Evolutionary conservation across 1,140 invertebrate species (phyloP).

Genomic region (Calliopsis andreniformis): DNA sequence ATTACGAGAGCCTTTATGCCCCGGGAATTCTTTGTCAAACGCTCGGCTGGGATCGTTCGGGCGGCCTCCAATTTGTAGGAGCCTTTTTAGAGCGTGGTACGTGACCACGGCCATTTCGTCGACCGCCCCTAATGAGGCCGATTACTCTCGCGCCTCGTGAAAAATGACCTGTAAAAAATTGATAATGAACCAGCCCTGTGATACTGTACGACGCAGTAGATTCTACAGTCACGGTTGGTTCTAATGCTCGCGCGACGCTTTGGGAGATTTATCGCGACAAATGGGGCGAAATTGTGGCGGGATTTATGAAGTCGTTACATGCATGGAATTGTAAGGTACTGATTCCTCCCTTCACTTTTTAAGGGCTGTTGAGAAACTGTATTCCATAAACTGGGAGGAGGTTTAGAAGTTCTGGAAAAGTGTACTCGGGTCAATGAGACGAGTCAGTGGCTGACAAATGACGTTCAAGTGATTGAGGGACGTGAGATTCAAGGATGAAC

Average conservation of each 20-base stretch:
- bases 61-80: slow-evolving; percentile 34
- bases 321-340: too few relatives aligned
- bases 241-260: neutral
- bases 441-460: too few relatives aligned
- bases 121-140: slow-evolving; percentile 21
- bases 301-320: neutral
- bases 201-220: too few relatives aligned
- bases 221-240: neutral
- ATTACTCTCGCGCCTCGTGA: slow-evolving; percentile 24
- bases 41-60: neutral
- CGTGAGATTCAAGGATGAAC: too few relatives aligned
- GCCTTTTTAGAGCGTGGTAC: slow-evolving; percentile 22
- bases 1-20: slow-evolving; percentile 13
- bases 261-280: neutral
- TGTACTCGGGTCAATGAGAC: too few relatives aligned
- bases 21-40: slow-evolving; percentile 2
- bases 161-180: slow-evolving; percentile 29
- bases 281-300: neutral
- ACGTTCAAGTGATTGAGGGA: too few relatives aligned
- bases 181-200: slow-evolving; percentile 15
- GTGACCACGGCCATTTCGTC: slow-evolving; percentile 22
- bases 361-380: too few relatives aligned
- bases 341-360: too few relatives aligned
- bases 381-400: too few relatives aligned
- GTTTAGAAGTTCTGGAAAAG: too few relatives aligned